A percentile compares a stretch with the other conserved stretches of the same genome.
These are phyloP conservation scores for Oreochromis aureus DNA, from an alignment of 2,113 vertebrate genomes.

Conservation along the genomic window DNA sequence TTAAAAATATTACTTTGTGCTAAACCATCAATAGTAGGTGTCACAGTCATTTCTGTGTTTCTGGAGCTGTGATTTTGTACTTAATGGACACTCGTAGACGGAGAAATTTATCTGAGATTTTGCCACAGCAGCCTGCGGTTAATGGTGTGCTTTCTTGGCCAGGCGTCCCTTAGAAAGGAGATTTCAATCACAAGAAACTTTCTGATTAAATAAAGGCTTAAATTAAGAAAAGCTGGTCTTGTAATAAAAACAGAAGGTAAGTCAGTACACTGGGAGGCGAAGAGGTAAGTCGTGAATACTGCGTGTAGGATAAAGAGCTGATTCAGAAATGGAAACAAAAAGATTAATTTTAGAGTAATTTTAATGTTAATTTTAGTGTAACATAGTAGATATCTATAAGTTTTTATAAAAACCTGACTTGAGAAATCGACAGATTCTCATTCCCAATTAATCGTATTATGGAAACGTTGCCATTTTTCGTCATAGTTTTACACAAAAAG, in stretches of 20 bases:
- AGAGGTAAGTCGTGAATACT: neutral
- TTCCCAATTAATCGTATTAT: neutral
- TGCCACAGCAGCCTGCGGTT: neutral
- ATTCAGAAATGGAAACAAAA: neutral
- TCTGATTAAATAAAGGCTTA: neutral
- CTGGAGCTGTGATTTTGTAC: neutral
- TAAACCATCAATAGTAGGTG: neutral
- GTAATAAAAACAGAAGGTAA: neutral
- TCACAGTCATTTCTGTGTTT: neutral
- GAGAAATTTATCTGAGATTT: neutral
- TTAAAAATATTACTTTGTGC: accelerated
- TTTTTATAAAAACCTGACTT: neutral
- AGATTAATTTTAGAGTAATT: neutral
- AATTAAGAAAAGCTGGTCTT: neutral
- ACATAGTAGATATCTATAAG: neutral
- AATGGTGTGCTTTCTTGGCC: neutral
- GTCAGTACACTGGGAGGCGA: neutral
- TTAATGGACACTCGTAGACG: accelerated
- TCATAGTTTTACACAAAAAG: neutral
- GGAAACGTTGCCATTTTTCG: neutral
- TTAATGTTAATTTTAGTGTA: neutral
- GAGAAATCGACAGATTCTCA: neutral
- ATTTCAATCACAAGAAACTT: neutral
- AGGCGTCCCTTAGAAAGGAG: accelerated
- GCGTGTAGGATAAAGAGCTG: neutral